Evolutionary conservation across 2,797 vertebrate species (phyloP).

Genomic region (Acanthis flammea): DNA sequence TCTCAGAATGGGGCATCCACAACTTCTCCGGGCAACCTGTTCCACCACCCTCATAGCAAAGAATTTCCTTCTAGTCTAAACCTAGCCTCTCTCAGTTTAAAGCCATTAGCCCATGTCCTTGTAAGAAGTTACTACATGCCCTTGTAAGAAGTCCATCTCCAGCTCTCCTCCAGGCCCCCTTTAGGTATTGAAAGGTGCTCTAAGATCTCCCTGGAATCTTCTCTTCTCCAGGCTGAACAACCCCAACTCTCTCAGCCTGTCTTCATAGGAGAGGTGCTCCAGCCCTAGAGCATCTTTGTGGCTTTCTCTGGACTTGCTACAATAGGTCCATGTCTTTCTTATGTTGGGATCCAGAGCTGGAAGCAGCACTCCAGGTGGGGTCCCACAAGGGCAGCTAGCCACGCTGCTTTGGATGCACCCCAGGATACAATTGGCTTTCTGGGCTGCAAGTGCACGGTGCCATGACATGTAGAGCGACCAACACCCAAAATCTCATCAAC

Average conservation of each 20-base stretch:
- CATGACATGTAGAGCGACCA: background rate
- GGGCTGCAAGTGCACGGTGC: fast-evolving
- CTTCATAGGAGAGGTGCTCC: background rate
- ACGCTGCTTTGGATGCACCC: background rate
- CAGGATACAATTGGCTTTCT: background rate
- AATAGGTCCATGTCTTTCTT: background rate
- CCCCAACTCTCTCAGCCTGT: background rate
- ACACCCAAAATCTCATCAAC: background rate
- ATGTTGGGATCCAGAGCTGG: background rate
- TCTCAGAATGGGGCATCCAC: background rate
- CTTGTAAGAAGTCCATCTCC: background rate
- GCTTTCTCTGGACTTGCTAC: background rate
- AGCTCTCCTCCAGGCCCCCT: background rate
- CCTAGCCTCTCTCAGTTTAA: background rate
- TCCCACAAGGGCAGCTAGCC: background rate
- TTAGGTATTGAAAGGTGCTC: background rate
- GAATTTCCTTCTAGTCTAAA: background rate
- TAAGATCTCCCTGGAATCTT: background rate
- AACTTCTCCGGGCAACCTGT: background rate
- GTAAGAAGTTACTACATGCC: background rate
- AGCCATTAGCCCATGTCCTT: background rate
- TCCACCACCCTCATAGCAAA: background rate
- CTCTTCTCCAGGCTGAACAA: background rate
- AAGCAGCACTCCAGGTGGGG: background rate
- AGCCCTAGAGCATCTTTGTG: background rate